A percentile compares a stretch with the other conserved stretches of the same genome.
Conservation (phyloP, 2,888 invertebrate species). For the Volucella zonaria region DNA sequence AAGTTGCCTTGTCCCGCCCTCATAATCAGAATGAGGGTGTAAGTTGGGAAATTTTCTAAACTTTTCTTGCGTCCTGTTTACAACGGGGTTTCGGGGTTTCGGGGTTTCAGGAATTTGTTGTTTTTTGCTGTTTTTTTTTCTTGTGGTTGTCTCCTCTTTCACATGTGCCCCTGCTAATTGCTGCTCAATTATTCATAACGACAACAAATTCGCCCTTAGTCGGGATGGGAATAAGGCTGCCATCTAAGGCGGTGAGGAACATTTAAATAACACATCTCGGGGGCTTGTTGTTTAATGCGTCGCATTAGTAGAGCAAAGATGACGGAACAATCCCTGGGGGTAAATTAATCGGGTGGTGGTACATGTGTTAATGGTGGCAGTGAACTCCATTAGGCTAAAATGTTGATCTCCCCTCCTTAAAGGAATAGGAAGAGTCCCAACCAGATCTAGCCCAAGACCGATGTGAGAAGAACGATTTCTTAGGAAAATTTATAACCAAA, state of each 20-base stretch:
- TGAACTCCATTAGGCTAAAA: slow-evolving; percentile 70
- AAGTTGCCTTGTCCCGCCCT: slow-evolving; percentile 26
- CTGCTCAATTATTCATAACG: slow-evolving; percentile 67
- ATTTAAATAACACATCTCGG: slow-evolving; percentile 63
- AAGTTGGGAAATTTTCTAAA: slow-evolving; percentile 60
- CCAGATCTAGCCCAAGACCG: slow-evolving; percentile 3
- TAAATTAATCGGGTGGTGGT: slow-evolving; percentile 65
- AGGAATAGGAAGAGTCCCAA: no score
- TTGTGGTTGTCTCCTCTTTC: slow-evolving; percentile 36
- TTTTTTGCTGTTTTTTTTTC: background rate
- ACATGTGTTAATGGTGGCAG: slow-evolving; percentile 56
- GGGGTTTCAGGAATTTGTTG: slow-evolving; percentile 15
- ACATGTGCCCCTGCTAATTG: slow-evolving; percentile 68
- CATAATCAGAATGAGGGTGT: slow-evolving; percentile 55
- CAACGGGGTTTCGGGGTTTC: background rate
- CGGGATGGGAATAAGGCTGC: background rate
- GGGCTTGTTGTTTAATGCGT: slow-evolving; percentile 54
- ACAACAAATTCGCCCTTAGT: slow-evolving; percentile 27
- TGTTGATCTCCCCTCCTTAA: slow-evolving; percentile 30
- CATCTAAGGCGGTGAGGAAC: slow-evolving; percentile 51
- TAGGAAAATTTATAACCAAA: slow-evolving; percentile 57
- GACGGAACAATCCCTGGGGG: slow-evolving; percentile 67
- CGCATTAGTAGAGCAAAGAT: slow-evolving; percentile 59
- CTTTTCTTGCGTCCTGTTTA: slow-evolving; percentile 59
- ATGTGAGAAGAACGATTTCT: slow-evolving; percentile 42